Percentiles rank a stretch among this genome's conserved stretches.
Conservation (phyloP, 64 coral and sea anemone species). For the Stichodactyla helianthus region DNA sequence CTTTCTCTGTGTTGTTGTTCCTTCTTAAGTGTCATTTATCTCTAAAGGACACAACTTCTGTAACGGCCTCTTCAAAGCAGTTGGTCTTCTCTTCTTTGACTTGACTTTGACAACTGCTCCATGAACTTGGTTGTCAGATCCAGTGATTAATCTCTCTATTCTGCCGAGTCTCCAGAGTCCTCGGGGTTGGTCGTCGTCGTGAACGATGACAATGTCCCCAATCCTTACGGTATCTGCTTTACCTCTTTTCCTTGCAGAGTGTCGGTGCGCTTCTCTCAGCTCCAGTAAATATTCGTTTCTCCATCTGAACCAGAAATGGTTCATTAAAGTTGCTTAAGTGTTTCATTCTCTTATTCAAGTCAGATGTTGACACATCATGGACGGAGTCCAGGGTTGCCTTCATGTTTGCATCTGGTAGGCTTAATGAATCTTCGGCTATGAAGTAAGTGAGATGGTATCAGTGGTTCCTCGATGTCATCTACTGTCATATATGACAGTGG, state of each 20-base stretch:
- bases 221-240: conserved; percentile 11
- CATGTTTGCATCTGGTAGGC: neutral
- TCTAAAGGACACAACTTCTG: conserved; percentile 24
- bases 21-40: conserved; percentile 13
- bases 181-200: neutral
- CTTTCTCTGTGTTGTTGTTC: neutral
- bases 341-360: no score
- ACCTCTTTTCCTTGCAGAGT: neutral
- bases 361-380: no score
- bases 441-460: conserved; percentile 30
- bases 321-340: no score
- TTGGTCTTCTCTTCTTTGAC: conserved; percentile 18
- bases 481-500: conserved; percentile 12
- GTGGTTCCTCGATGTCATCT: conserved; percentile 12
- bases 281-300: no score
- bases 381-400: neutral
- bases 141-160: conserved; percentile 25
- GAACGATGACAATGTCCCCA: conserved; percentile 16
- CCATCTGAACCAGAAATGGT: no score
- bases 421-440: conserved; percentile 22
- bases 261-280: no score
- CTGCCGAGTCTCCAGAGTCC: neutral
- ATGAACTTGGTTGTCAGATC: conserved; percentile 13
- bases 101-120: conserved; percentile 23
- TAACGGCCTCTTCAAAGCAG: conserved; percentile 15